Evolutionary conservation across 1,140 invertebrate genomes (phyloP), one percentile per base, ranked within the genome.

Genomic region (Polypedilum pembai): DNA sequence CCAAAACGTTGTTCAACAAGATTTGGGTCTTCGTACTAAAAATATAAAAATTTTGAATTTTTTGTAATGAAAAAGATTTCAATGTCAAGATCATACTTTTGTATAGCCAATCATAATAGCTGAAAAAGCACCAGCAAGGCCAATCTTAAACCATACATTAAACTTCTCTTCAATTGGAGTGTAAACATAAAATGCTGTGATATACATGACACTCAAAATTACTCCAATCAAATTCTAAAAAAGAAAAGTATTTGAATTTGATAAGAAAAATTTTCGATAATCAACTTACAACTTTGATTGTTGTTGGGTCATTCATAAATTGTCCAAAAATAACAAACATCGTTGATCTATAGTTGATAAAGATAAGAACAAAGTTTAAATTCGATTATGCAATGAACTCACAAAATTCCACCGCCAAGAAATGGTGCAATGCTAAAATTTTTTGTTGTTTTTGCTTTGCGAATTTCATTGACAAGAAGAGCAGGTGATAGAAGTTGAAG

Each of bases 351-450:
- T 24, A 84, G 79, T 76, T 76, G 63, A 77, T 76, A 24, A 40
- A 76, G 74, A 75, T 18, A 76, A 72, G 75, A 66, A 12, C 74
- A 76, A 73, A 73, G 65, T 33, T n/a, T 4, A 10, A 18, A 40
- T 74, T 18, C 18, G 15, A 41, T 75, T 41, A 65, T 63, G 74
- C 12, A 56, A 65, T 73, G 40, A 75, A 88, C 89, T 88, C 82
- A 92, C 91, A 93, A 86, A 76, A 88, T 86, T 78, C 90, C 78
- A 82, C 90, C 90, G 65, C 90, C 90, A 63, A 91, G 77, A 82
- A 93, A 92, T 1, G 90, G 89, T 79, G 87, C 87, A 40, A 89
- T 81, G 73, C 87, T 85, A 74, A 87, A 84, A 75, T 86, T 86
- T 76, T 85, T 82, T 10, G 90, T 87, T 78, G 82, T 86, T 33